Base-by-base conservation (phyloP, 2,888 invertebrate species). In the Melinaea menophilus region DNA sequence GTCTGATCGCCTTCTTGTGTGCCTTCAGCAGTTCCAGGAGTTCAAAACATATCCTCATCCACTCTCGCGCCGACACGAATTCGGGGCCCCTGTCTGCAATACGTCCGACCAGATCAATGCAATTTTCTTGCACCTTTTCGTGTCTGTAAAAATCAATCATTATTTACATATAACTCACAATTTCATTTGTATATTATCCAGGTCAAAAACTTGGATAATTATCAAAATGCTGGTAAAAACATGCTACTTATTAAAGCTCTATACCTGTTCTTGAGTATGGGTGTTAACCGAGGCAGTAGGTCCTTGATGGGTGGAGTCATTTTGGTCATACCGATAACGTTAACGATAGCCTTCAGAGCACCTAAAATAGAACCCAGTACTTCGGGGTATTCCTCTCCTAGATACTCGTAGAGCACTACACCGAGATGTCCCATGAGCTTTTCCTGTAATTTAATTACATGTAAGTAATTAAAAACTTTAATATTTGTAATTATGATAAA, bases 231-330 rank as follows among this genome's bases (percentile, higher is more conserved):
- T 31, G 51, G 9, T 31, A 31, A 31, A 51, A 9, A 9, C 41
- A 41, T 41, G 41, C 1, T 9, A 41, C 41, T 33, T 22, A 55
- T 12, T 54, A 33, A 11, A 48, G 37, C 11, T 46, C 37, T 35
- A 62, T 94, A 97, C 91, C 97, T 94, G 92, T 99, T 99, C 86
- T 99, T 99, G 68, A 99, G 92, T 80, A 99, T 99, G 0, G 99
- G 99, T 1, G 99, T 99, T 48, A 99, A 91, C 65, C 99, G 92
- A 0, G 99, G 99, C 59, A 99, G 89, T 33, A 99, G 92, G 91
- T 99, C 99, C 90, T 99, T 99, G 78, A 99, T 99, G 2, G 99
- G 99, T 4, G 99, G 99, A 2, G 99, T 99, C 99, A 99, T 99
- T 91, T 99, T 99, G 0, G 99, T 99, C 99, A 99, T 99, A 74